These are phyloP conservation scores for Oscarella lobularis DNA, from an alignment of 37 sponge, comb jelly and placozoan genomes.

Conservation along the genomic window DNA sequence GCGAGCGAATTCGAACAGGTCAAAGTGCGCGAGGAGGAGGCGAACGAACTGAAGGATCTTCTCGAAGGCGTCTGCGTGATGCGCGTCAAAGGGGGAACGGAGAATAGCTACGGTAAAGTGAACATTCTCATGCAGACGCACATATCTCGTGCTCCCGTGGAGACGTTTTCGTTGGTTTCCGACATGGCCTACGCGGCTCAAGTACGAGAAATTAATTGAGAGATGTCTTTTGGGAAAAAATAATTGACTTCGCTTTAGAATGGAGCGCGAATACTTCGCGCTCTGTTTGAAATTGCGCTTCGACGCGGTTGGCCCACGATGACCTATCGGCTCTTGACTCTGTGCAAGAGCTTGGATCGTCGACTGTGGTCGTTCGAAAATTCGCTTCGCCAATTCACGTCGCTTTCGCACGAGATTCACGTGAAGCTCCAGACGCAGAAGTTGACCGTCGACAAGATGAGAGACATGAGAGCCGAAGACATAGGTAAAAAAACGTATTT, in stretches of 20 bases:
- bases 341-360: conserved; percentile 67
- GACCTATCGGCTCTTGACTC: conserved; percentile 44
- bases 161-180: conserved; percentile 89
- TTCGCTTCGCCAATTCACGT: conserved; percentile 76
- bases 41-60: conserved; percentile 44
- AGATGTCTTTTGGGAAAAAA: background rate
- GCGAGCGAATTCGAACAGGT: conserved; percentile 87
- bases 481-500: conserved; percentile 72
- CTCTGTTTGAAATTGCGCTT: conserved; percentile 86
- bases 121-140: conserved; percentile 80
- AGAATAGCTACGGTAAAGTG: conserved; percentile 85
- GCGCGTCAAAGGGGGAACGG: conserved; percentile 63
- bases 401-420: conserved; percentile 35
- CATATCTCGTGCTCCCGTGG: conserved; percentile 56
- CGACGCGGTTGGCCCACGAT: conserved; percentile 53
- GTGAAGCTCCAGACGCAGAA: conserved; percentile 44
- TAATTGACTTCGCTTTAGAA: conserved; percentile 35
- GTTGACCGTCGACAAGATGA: conserved; percentile 38
- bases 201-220: conserved; percentile 17
- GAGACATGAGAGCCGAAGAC: conserved; percentile 79
- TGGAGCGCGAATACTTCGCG: conserved; percentile 71
- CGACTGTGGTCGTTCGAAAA: conserved; percentile 79
- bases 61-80: conserved; percentile 20
- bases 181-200: conserved; percentile 83
- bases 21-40: conserved; percentile 93